These are phyloP conservation scores for Spinus pinus DNA, from an alignment of 2,797 vertebrate species.

Conservation along the genomic window DNA sequence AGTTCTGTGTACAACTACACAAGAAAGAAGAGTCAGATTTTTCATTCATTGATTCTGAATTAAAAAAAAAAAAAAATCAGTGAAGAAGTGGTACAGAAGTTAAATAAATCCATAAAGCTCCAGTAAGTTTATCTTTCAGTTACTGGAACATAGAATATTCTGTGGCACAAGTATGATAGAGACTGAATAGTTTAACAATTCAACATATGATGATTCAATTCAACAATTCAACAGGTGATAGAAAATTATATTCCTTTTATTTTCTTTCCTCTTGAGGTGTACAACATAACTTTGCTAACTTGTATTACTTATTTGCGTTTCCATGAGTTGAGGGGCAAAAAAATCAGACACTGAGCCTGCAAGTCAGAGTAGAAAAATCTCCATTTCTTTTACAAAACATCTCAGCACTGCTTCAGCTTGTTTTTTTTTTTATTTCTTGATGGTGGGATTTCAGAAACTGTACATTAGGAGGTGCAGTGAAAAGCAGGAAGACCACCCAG, in stretches of 20 bases:
- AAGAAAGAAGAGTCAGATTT: neutral
- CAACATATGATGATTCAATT: neutral
- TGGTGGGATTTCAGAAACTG: neutral
- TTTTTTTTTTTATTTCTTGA: neutral
- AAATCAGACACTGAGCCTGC: neutral
- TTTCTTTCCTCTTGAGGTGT: neutral
- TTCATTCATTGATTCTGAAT: neutral
- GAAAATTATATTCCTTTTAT: neutral
- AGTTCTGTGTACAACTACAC: neutral
- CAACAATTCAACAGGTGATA: neutral
- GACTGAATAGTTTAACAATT: neutral
- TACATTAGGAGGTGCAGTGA: neutral
- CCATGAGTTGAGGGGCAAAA: neutral
- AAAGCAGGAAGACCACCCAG: neutral
- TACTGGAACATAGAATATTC: neutral
- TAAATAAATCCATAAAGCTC: neutral
- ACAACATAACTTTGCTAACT: neutral
- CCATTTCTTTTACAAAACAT: neutral
- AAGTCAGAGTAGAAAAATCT: neutral
- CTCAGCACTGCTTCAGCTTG: neutral
- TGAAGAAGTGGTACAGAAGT: neutral
- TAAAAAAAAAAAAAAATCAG: neutral
- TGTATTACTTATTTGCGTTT: neutral
- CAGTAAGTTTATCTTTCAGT: neutral
- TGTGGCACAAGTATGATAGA: neutral